Percentiles rank a stretch among this genome's conserved stretches.
phyloP scores from a whole-genome alignment of 2,797 vertebrate species.

The Microctenopoma stevenorrisi region DNA sequence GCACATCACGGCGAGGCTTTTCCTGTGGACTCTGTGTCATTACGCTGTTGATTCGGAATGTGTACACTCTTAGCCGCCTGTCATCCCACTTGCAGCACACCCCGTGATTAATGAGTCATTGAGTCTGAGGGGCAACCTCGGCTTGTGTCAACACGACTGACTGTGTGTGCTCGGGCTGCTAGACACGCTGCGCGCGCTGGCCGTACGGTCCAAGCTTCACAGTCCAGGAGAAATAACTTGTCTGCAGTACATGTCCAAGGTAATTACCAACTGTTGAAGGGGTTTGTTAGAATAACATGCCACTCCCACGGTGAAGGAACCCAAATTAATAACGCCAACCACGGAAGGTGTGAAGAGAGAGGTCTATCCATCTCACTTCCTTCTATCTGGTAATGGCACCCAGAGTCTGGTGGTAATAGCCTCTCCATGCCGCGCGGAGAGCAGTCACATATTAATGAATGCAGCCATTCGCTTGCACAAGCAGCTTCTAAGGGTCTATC shows the following conservation, averaged over 20 bases:
- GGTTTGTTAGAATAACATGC: conserved; percentile 62
- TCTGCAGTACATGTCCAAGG: conserved; percentile 46
- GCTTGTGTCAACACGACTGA: conserved; percentile 42
- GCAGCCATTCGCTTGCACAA: conserved; percentile 73
- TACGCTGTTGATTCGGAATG: conserved; percentile 54
- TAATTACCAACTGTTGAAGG: conserved; percentile 64
- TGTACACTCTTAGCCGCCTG: conserved; percentile 50
- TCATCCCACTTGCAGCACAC: conserved; percentile 42
- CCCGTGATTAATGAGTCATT: conserved; percentile 73
- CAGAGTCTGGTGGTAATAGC: conserved; percentile 66
- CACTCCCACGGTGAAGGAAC: conserved; percentile 65
- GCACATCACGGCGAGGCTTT: conserved; percentile 11
- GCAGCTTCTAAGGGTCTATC: conserved; percentile 73
- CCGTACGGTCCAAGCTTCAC: conserved; percentile 40
- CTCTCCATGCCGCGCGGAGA: conserved; percentile 54
- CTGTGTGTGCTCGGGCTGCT: conserved; percentile 34
- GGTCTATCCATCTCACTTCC: conserved; percentile 71
- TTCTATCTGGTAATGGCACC: conserved; percentile 60
- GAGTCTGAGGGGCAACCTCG: conserved; percentile 33
- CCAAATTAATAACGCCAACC: conserved; percentile 69
- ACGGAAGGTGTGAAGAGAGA: conserved; percentile 42
- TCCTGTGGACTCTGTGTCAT: conserved; percentile 52
- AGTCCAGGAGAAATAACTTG: conserved; percentile 29
- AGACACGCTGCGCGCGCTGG: background rate
- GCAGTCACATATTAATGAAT: conserved; percentile 73